These are phyloP conservation scores for Agrypnia vestita DNA, from an alignment of 1,140 invertebrate genomes.

Conservation along the genomic window DNA sequence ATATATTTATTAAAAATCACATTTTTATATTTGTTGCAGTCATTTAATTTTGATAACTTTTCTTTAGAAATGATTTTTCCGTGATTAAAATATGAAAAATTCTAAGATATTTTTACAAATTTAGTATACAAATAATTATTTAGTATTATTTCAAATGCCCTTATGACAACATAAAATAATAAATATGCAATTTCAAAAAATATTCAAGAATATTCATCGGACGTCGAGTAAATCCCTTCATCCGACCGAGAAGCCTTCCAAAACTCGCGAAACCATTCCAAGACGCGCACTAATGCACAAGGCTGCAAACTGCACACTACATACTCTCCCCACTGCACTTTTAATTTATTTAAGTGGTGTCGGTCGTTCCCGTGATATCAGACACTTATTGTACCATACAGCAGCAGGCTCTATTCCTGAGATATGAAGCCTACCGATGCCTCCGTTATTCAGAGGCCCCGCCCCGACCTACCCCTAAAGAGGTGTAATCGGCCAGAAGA, in stretches of 20 bases:
- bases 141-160: too few relatives aligned
- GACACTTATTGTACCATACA: slow-evolving; percentile 47
- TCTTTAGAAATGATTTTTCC: too few relatives aligned
- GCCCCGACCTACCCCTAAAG: slow-evolving; percentile 10
- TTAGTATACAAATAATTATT: too few relatives aligned
- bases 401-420: slow-evolving; percentile 29
- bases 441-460: slow-evolving; percentile 45
- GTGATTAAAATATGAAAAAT: too few relatives aligned
- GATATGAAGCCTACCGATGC: slow-evolving; percentile 41
- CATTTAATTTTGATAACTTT: too few relatives aligned
- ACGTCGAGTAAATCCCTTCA: slow-evolving; percentile 32
- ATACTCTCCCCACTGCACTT: slow-evolving; percentile 45
- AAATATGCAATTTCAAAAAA: not conserved
- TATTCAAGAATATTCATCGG: slow-evolving; percentile 40
- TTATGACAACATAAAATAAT: too few relatives aligned
- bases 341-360: slow-evolving; percentile 60
- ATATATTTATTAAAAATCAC: too few relatives aligned
- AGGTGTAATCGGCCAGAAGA: slow-evolving; percentile 43
- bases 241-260: slow-evolving; percentile 50
- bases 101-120: too few relatives aligned
- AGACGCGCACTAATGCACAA: slow-evolving; percentile 9
- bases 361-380: slow-evolving; percentile 52
- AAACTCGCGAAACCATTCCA: slow-evolving; percentile 54
- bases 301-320: slow-evolving; percentile 28
- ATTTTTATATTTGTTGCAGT: too few relatives aligned